Percentiles rank a stretch among this genome's conserved stretches.
Conservation (phyloP, 2,113 vertebrate genomes). For the Bubo bubo region DNA sequence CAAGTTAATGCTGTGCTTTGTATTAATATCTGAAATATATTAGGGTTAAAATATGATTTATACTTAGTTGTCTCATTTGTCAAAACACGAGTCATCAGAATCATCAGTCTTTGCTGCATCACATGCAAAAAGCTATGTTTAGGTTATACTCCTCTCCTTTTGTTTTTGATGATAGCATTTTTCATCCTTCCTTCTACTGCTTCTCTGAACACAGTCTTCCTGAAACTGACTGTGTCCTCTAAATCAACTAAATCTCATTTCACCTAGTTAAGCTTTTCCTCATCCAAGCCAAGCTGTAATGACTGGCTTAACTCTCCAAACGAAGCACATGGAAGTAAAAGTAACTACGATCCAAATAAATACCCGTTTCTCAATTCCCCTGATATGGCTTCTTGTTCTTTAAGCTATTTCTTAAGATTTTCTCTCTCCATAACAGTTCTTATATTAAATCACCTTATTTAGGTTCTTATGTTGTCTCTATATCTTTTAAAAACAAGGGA, state of each 20-base stretch:
- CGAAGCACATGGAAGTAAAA: not conserved
- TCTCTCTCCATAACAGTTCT: not conserved
- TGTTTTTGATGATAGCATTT: not conserved
- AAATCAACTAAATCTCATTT: not conserved
- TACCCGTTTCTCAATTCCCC: no score
- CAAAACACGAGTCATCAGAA: not conserved
- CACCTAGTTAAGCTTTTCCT: not conserved
- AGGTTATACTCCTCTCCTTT: not conserved
- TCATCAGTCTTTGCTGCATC: not conserved
- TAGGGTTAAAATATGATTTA: not conserved
- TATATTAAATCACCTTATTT: not conserved
- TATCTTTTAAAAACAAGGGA: conserved; percentile 1
- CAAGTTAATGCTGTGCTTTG: not conserved
- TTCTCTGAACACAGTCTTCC: not conserved
- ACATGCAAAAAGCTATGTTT: not conserved
- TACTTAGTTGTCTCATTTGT: not conserved
- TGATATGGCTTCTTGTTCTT: not conserved
- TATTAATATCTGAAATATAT: not conserved
- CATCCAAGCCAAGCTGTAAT: not conserved
- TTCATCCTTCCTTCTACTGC: not conserved
- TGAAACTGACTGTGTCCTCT: not conserved
- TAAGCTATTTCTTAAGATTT: not conserved
- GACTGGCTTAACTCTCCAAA: not conserved
- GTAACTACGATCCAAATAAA: not conserved
- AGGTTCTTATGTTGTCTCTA: not conserved